Evolutionary conservation across 2,113 vertebrate genomes (phyloP).

Genomic region (Phodopus roborovskii): DNA sequence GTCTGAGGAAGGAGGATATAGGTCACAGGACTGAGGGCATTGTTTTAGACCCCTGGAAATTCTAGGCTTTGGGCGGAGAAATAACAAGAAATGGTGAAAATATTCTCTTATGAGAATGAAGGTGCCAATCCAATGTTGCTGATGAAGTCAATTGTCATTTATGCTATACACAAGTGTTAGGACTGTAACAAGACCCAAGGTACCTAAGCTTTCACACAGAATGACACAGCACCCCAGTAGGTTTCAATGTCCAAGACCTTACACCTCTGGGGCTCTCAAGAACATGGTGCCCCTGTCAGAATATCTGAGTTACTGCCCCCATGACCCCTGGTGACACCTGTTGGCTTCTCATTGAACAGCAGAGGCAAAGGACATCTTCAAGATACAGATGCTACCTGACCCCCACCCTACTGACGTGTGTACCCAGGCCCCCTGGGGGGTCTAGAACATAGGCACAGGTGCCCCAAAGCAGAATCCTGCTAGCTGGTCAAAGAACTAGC

Average conservation of each 20-base stretch:
- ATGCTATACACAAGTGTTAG: not conserved
- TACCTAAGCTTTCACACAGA: not conserved
- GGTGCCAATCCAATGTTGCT: not conserved
- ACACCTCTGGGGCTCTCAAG: not conserved
- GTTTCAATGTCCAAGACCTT: not conserved
- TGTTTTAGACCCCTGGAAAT: accelerated
- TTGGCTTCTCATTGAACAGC: not conserved
- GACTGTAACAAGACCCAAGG: not conserved
- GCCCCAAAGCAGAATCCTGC: not conserved
- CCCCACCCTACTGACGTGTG: accelerated
- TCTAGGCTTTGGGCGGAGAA: not conserved
- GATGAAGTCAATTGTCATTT: not conserved
- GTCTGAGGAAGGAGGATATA: not conserved
- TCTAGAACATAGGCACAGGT: not conserved
- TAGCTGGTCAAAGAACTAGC: not conserved
- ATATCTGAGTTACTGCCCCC: not conserved
- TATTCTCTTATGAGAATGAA: not conserved
- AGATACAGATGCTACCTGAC: not conserved
- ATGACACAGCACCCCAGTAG: not conserved
- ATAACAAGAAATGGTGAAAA: not conserved
- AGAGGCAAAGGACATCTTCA: not conserved
- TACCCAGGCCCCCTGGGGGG: accelerated
- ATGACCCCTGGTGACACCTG: not conserved
- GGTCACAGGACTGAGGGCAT: accelerated
- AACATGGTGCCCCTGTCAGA: not conserved